A percentile compares a stretch with the other conserved stretches of the same genome.
Conservation (phyloP, 1,140 invertebrate genomes). For the Hypothenemus hampei region DNA sequence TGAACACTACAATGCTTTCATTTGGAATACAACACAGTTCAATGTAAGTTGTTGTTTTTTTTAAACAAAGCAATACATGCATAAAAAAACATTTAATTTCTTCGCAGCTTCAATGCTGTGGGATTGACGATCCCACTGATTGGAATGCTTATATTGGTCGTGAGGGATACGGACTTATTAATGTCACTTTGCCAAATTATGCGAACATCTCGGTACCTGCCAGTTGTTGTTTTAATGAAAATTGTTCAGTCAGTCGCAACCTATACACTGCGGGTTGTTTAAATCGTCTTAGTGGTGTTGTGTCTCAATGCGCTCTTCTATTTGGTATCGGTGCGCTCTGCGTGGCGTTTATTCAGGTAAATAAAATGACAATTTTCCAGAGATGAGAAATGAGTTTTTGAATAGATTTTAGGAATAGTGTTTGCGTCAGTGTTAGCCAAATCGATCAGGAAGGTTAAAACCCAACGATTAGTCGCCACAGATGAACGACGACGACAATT, state of each 20-base stretch:
- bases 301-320: constrained; percentile 68
- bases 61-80: neutral
- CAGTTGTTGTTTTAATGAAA: constrained; percentile 33
- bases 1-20: constrained; percentile 12
- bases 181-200: neutral
- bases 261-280: constrained; percentile 61
- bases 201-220: constrained; percentile 14
- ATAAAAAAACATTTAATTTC: constrained; percentile 1
- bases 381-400: neutral
- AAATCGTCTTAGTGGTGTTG: constrained; percentile 56
- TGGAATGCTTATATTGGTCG: constrained; percentile 49
- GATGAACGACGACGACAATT: constrained; percentile 61
- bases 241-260: constrained; percentile 12
- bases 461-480: constrained; percentile 60
- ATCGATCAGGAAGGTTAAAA: constrained; percentile 74
- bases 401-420: constrained; percentile 75
- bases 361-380: neutral
- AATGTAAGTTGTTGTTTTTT: constrained; percentile 20
- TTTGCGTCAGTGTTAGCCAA: constrained; percentile 81
- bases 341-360: constrained; percentile 73
- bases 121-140: constrained; percentile 57
- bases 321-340: constrained; percentile 75
- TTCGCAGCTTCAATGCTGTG: constrained; percentile 70
- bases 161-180: neutral
- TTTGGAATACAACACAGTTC: constrained; percentile 30